Evolutionary conservation across 2,888 invertebrate species (phyloP).

Genomic region (Drosophila kanekoi): DNA sequence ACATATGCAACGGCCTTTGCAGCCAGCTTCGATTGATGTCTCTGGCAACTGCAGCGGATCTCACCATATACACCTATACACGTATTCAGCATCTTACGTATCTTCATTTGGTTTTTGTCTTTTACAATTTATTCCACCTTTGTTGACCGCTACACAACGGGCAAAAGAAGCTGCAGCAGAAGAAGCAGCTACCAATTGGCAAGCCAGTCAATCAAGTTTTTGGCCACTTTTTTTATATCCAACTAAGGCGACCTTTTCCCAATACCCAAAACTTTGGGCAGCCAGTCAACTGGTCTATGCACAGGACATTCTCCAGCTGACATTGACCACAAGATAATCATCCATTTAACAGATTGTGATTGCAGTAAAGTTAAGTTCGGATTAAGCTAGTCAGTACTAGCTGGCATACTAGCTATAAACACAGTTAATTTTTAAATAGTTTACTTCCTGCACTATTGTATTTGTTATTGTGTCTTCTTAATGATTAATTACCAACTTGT

Average conservation of each 20-base stretch:
- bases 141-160: slow-evolving; percentile 66
- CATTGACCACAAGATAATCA: slow-evolving; percentile 9
- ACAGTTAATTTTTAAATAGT: no score
- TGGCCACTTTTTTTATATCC: slow-evolving; percentile 6
- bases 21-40: slow-evolving; percentile 65
- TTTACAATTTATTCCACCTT: slow-evolving; percentile 68
- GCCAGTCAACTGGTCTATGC: not conserved
- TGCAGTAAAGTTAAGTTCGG: no score
- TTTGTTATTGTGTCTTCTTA: no score
- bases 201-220: slow-evolving; percentile 68
- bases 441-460: no score
- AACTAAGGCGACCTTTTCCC: slow-evolving; percentile 17
- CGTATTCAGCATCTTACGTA: slow-evolving; percentile 2
- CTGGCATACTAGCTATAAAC: no score
- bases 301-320: slow-evolving; percentile 20
- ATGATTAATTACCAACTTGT: no score
- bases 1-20: slow-evolving; percentile 77
- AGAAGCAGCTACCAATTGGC: slow-evolving; percentile 44
- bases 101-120: slow-evolving; percentile 23
- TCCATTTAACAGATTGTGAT: not conserved
- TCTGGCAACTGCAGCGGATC: slow-evolving; percentile 27
- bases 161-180: slow-evolving; percentile 3
- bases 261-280: not conserved
- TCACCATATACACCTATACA: not conserved
- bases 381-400: no score